Evolutionary conservation across 2,797 vertebrate species (phyloP), one percentile per base, ranked within the genome.

Genomic region (Pithecia hirsuta): DNA sequence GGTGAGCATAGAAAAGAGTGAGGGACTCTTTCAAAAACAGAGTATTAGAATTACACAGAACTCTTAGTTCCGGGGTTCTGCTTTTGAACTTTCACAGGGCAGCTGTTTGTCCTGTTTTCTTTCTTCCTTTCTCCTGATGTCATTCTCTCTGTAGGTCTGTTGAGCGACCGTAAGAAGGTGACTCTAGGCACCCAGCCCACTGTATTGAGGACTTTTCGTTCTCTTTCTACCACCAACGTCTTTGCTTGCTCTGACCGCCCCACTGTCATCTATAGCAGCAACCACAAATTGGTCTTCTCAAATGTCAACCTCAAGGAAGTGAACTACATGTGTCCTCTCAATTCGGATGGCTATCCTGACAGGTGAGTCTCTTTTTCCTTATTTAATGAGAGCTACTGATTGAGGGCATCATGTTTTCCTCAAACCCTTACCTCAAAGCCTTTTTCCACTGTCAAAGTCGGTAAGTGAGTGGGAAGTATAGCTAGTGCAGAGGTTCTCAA

Each of bases 261-360:
- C 95, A 99, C 99, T 0, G 99, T 99, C 99, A 99, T 99, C 98
- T 99, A 99, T 97, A 99, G 99, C 98, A 99, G 99, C 98, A 99
- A 99, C 98, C 99, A 99, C 99, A 99, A 99, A 97, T 98, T 99
- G 97, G 99, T 99, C 89, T 99, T 99, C 98, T 99, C 99, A 97
- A 99, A 99, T 0, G 99, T 99, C 98, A 99, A 99, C 98, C 99
- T 99, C 96, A 99, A 99, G 98, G 99, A 99, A 97, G 99, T 99
- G 98, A 99, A 99, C 98, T 99, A 99, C 97, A 99, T 99, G 99
- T 99, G 99, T 97, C 99, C 99, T 0, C 99, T 99, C 96, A 99
- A 99, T 99, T 99, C 99, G 0, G 99, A 99, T 50, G 99, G 99
- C 0, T 99, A 99, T 72, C 99, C 99, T 0, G 99, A 99, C 99